Evolutionary conservation across 2,888 invertebrate genomes (phyloP).

Genomic region (Zygaena filipendulae): DNA sequence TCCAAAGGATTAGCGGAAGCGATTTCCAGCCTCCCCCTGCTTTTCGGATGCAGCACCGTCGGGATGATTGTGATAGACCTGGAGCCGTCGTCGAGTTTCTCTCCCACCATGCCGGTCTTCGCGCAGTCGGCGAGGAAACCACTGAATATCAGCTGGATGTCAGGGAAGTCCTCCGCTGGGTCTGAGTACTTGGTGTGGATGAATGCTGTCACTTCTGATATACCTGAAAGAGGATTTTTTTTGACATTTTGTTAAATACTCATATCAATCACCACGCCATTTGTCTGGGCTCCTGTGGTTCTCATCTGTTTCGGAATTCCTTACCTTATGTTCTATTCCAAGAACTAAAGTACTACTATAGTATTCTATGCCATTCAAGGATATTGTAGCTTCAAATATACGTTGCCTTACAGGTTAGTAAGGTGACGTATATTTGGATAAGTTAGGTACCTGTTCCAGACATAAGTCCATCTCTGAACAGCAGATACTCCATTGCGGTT

Average conservation of each 20-base stretch:
- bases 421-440: neutral
- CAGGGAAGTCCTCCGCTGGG: conserved; percentile 80
- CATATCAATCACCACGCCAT: too few relatives aligned
- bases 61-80: conserved; percentile 80
- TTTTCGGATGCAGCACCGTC: conserved; percentile 86
- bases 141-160: conserved; percentile 88
- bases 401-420: too few relatives aligned
- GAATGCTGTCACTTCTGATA: conserved; percentile 88
- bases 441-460: conserved; percentile 78
- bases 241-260: too few relatives aligned
- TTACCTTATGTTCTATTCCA: too few relatives aligned
- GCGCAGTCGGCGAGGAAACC: conserved; percentile 89
- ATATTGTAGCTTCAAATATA: too few relatives aligned
- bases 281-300: too few relatives aligned
- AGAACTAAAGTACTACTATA: too few relatives aligned
- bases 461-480: conserved; percentile 90
- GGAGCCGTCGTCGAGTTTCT: conserved; percentile 75
- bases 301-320: too few relatives aligned
- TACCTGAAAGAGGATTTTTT: conserved; percentile 66
- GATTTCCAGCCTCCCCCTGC: conserved; percentile 81
- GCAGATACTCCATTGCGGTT: conserved; percentile 89
- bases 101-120: conserved; percentile 87
- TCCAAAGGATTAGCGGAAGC: conserved; percentile 81
- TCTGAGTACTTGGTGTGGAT: conserved; percentile 83
- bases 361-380: too few relatives aligned